Conservation (phyloP, 2,797 vertebrate genomes). For the Peromyscus nudipes region DNA sequence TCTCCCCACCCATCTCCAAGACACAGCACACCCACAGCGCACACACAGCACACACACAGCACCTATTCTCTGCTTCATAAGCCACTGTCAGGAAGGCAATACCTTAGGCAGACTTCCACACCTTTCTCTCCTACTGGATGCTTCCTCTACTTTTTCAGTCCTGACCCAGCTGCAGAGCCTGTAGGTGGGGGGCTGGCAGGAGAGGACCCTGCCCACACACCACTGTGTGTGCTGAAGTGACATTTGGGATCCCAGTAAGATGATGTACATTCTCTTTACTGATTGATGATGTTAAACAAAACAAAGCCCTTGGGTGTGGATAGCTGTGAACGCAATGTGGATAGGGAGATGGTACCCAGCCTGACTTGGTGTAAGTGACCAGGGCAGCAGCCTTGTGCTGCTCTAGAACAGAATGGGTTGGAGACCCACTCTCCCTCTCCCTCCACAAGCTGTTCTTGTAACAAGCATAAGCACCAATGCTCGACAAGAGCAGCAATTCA, state of each 20-base stretch:
- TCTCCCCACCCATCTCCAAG: constrained; percentile 14
- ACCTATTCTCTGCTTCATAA: constrained; percentile 87
- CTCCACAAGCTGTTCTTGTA: not conserved
- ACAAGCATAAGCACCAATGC: not conserved
- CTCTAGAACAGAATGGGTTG: not conserved
- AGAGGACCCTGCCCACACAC: not conserved
- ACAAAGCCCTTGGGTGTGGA: not conserved
- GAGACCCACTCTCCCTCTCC: fast-evolving
- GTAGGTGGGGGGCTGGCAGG: not conserved
- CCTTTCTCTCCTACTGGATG: constrained; percentile 88
- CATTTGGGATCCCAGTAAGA: constrained; percentile 67
- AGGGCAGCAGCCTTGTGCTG: fast-evolving
- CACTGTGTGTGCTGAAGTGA: constrained; percentile 65
- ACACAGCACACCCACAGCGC: constrained; percentile 61
- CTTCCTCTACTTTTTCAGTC: constrained; percentile 85
- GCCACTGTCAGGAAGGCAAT: constrained; percentile 87
- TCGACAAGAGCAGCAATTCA: not conserved
- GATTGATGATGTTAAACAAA: constrained; percentile 69
- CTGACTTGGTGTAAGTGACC: not conserved
- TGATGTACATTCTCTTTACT: constrained; percentile 59
- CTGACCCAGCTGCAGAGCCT: constrained; percentile 85
- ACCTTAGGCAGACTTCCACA: constrained; percentile 88
- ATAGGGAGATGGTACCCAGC: not conserved
- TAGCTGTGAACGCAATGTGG: no score
- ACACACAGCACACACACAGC: constrained; percentile 50